These are phyloP conservation scores for Heliconius eleuchia DNA, from an alignment of 1,140 invertebrate species.

Conservation along the genomic window DNA sequence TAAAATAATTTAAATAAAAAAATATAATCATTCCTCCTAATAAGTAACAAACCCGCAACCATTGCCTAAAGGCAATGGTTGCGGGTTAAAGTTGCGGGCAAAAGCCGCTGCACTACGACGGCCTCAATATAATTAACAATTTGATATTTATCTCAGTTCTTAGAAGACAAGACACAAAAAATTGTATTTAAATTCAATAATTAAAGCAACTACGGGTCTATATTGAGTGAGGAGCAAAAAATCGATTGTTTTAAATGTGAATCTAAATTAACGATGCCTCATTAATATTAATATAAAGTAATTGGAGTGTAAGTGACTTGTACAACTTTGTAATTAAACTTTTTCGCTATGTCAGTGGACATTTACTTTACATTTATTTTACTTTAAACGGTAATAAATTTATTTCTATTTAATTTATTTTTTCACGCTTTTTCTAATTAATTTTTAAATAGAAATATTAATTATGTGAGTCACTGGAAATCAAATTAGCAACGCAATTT, in stretches of 20 bases:
- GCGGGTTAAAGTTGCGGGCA: too few species aligned
- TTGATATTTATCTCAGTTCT: conserved; percentile 8
- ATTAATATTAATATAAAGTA: conserved; percentile 36
- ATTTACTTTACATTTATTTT: background rate
- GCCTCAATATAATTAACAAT: background rate
- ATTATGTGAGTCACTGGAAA: background rate
- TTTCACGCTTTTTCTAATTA: background rate
- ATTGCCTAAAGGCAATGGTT: background rate
- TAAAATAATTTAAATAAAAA: too few species aligned
- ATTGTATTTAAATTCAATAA: background rate
- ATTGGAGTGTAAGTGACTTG: conserved; percentile 26
- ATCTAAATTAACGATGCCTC: conserved; percentile 22
- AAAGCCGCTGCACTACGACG: background rate
- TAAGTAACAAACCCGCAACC: background rate
- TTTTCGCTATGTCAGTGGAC: background rate
- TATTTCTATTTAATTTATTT: background rate
- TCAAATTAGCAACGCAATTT: too few species aligned
- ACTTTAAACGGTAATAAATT: background rate
- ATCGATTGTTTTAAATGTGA: conserved; percentile 23
- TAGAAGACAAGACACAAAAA: background rate
- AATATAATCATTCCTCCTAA: background rate
- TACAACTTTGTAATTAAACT: conserved; percentile 21
- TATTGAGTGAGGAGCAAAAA: conserved; percentile 24
- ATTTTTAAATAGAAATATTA: background rate
- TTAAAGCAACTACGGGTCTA: conserved; percentile 6